Conservation (phyloP, 2,113 vertebrate species). For the Chunga burmeisteri region DNA sequence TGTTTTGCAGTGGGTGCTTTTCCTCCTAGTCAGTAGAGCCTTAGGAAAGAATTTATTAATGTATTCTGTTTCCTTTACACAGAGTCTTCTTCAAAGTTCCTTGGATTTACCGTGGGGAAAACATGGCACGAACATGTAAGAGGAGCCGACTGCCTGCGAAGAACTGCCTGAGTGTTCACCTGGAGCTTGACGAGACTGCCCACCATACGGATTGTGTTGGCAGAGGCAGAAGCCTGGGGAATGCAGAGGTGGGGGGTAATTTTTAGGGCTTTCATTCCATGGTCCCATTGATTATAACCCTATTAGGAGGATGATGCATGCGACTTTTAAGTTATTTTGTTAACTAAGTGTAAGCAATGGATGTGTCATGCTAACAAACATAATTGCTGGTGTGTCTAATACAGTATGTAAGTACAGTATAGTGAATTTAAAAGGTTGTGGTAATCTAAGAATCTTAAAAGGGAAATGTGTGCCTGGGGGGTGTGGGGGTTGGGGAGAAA, state of each 20-base stretch:
- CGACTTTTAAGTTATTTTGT: slow-evolving; percentile 47
- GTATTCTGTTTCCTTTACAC: slow-evolving; percentile 3
- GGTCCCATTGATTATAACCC: slow-evolving; percentile 2
- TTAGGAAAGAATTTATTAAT: background rate
- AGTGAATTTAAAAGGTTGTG: slow-evolving; percentile 50
- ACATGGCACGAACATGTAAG: background rate
- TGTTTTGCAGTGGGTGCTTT: background rate
- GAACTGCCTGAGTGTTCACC: background rate
- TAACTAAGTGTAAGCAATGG: slow-evolving; percentile 34
- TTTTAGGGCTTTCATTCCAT: background rate
- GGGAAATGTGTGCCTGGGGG: slow-evolving; percentile 33
- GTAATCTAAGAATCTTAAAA: slow-evolving; percentile 60
- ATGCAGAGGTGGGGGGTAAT: background rate
- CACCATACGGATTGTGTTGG: background rate
- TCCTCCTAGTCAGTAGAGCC: background rate
- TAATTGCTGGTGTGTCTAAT: slow-evolving; percentile 44
- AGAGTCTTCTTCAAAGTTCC: slow-evolving; percentile 6
- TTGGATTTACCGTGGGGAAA: background rate
- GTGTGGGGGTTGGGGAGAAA: slow-evolving; percentile 45
- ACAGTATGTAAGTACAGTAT: slow-evolving; percentile 41
- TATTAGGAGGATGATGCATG: slow-evolving; percentile 21
- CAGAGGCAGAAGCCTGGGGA: background rate
- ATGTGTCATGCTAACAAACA: slow-evolving; percentile 23
- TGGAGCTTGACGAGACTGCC: background rate
- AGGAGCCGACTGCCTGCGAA: background rate